Percentiles rank a stretch among this genome's conserved stretches.
phyloP scores from a whole-genome alignment of 2,113 vertebrate genomes.

The Osmerus mordax region DNA sequence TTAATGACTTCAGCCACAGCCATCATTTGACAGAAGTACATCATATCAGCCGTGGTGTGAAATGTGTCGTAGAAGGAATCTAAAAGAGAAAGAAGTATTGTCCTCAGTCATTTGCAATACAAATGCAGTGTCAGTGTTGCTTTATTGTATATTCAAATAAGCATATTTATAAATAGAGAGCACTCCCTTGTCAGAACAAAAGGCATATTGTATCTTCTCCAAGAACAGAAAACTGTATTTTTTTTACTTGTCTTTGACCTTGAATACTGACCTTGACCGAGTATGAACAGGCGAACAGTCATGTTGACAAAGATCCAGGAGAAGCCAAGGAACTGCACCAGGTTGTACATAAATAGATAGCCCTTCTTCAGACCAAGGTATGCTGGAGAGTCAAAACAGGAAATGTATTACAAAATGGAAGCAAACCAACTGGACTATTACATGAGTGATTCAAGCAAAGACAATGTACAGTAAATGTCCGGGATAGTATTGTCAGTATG shows the following conservation, averaged over 20 bases:
- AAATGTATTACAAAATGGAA: background rate
- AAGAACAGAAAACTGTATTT: background rate
- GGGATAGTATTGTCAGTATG: background rate
- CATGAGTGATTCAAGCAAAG: background rate
- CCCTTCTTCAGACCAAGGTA: slow-evolving; percentile 80
- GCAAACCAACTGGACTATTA: background rate
- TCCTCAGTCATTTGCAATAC: slow-evolving; percentile 56
- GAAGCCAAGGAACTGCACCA: slow-evolving; percentile 93
- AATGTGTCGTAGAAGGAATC: slow-evolving; percentile 93
- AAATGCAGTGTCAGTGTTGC: slow-evolving; percentile 36
- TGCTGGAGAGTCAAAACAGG: slow-evolving; percentile 41
- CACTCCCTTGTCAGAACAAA: background rate
- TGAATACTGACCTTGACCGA: slow-evolving; percentile 80
- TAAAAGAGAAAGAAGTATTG: slow-evolving; percentile 48
- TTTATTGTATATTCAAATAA: slow-evolving; percentile 47
- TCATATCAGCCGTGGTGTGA: slow-evolving; percentile 83
- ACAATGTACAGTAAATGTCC: background rate
- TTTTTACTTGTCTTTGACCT: background rate
- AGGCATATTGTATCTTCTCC: slow-evolving; percentile 4
- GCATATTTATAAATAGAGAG: slow-evolving; percentile 26
- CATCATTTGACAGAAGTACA: slow-evolving; percentile 94
- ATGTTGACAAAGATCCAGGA: slow-evolving; percentile 96
- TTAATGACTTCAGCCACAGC: slow-evolving; percentile 85
- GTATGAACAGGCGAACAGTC: slow-evolving; percentile 87
- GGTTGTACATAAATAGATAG: slow-evolving; percentile 91